Percentiles rank a stretch among this genome's conserved stretches.
Evolutionary conservation across 2,888 invertebrate genomes (phyloP).

Genomic region (Himalopsyche kuldschensis): DNA sequence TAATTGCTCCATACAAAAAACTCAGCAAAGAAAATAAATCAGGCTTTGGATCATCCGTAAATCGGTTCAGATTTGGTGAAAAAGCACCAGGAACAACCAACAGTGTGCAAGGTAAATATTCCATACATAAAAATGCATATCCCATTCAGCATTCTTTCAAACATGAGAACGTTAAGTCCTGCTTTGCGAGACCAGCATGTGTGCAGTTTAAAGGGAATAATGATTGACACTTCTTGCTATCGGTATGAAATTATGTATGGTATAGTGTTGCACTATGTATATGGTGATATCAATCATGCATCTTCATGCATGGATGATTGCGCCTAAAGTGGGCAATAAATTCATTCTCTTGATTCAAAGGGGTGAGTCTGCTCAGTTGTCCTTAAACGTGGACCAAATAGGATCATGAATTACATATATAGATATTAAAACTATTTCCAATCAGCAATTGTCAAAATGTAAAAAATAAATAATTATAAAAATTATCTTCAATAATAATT

Average conservation of each 20-base stretch:
- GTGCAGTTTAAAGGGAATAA: background rate
- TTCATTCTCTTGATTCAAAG: no score
- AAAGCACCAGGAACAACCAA: background rate
- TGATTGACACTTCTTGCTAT: background rate
- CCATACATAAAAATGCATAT: background rate
- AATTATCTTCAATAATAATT: no score
- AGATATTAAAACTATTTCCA: no score
- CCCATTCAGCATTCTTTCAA: background rate
- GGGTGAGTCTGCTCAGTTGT: no score
- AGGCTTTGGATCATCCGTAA: slow-evolving; percentile 34
- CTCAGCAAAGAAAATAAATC: slow-evolving; percentile 25
- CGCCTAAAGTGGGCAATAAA: no score
- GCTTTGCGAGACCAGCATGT: background rate
- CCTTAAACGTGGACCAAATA: no score
- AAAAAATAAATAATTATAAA: no score
- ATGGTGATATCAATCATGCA: no score
- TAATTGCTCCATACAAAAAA: background rate
- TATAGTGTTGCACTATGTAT: background rate
- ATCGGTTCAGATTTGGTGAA: slow-evolving; percentile 21
- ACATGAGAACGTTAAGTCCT: background rate
- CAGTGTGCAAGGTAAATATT: slow-evolving; percentile 14
- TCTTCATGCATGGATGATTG: no score
- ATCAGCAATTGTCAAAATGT: no score
- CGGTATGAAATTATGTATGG: background rate
- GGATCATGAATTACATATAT: no score